These are phyloP conservation scores for Mesocentrotus franciscanus DNA, from an alignment of 53 echinoderm and acorn worm genomes.

Conservation along the genomic window DNA sequence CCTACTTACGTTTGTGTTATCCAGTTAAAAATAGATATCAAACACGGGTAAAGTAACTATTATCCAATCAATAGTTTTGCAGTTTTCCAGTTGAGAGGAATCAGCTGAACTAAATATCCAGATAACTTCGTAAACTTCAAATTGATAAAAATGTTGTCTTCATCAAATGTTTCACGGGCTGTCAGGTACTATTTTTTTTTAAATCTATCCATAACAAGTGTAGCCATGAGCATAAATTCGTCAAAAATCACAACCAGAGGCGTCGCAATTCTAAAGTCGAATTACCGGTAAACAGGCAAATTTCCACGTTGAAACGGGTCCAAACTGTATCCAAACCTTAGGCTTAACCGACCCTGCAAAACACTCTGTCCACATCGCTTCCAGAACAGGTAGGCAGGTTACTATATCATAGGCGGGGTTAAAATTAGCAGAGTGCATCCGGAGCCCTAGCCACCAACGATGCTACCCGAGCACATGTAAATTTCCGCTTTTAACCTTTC, in stretches of 20 bases:
- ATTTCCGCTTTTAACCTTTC: neutral
- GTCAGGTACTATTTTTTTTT: neutral
- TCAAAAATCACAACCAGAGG: neutral
- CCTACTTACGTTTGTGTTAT: neutral
- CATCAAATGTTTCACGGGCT: neutral
- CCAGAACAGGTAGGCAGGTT: neutral
- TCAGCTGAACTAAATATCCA: neutral
- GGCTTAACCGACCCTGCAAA: neutral
- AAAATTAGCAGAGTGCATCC: conserved; percentile 22
- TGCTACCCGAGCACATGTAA: conserved; percentile 4
- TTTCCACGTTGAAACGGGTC: neutral
- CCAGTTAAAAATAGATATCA: neutral
- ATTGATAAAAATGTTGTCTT: neutral
- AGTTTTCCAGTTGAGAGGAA: neutral
- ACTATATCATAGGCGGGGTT: conserved; percentile 17
- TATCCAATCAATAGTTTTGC: neutral
- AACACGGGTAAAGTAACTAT: neutral
- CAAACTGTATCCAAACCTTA: neutral
- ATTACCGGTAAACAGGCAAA: neutral
- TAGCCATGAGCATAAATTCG: neutral
- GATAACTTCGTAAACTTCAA: neutral
- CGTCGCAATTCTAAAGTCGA: neutral
- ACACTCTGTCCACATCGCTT: neutral
- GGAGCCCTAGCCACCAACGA: conserved; percentile 33
- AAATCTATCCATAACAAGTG: neutral